These are phyloP conservation scores for Conger conger DNA, from an alignment of 2,113 vertebrate species.

Conservation along the genomic window DNA sequence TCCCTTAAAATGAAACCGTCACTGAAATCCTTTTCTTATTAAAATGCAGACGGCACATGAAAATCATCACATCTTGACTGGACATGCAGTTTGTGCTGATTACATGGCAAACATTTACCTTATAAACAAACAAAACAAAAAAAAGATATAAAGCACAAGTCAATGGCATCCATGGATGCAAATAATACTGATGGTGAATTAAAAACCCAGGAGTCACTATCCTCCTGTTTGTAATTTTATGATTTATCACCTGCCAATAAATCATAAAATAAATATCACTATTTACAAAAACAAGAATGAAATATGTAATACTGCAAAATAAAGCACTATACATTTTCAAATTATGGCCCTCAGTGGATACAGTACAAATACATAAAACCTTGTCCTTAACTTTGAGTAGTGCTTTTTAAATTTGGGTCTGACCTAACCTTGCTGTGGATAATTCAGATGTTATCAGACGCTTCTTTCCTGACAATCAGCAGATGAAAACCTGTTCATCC, in stretches of 20 bases:
- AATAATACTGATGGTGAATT: background rate
- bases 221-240: background rate
- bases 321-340: background rate
- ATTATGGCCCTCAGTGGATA: background rate
- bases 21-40: background rate
- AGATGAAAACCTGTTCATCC: background rate
- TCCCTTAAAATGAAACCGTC: background rate
- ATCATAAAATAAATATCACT: background rate
- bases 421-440: background rate
- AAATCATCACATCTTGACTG: background rate
- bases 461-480: background rate
- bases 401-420: background rate
- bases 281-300: background rate
- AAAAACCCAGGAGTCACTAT: background rate
- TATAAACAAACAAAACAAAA: background rate
- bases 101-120: background rate
- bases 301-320: background rate
- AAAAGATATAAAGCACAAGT: slow-evolving; percentile 11
- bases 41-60: background rate
- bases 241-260: background rate
- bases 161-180: background rate
- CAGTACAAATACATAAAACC: background rate
- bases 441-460: background rate
- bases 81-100: slow-evolving; percentile 16
- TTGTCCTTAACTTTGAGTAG: background rate